Base-by-base conservation (phyloP, 2,888 invertebrate genomes). In the Torymus aiolomorphi region DNA sequence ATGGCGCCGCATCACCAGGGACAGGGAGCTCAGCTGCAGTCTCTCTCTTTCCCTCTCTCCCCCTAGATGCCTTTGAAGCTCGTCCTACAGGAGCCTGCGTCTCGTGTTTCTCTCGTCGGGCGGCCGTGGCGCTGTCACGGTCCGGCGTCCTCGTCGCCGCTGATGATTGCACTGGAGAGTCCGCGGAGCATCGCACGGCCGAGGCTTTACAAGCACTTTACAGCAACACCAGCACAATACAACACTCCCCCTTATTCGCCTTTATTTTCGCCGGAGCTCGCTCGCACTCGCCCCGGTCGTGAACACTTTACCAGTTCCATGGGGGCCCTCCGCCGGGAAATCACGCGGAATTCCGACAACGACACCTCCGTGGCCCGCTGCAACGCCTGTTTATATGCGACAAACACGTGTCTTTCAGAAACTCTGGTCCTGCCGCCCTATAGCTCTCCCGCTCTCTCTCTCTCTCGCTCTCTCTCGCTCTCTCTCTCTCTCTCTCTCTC, bases 1-100 rank as follows among this genome's bases (percentile, higher is more conserved):
- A 88, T 88, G 86, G 87, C 88, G 88, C 69, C 42, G 76, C 76
- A 76, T 79, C 74, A 75, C 69, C 69, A 65, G 63, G 14, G 24
- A 24, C 24, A n/a, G n/a, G n/a, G n/a, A n/a, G n/a, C 24, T 24
- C 24, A 3, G 24, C 83, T 73, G 80, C 80, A 71, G n/a, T n/a
- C 18, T 69, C 56, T 76, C 66, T 51, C 62, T 70, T 31, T 69
- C 65, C 59, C 65, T 52, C 67, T 16, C 16, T 69, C 75, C n/a
- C 63, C 63, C 62, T 76, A 54, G 16, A 24, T 70, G 16, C 62
- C 67, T 24, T 24, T 24, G 24, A 24, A 24, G 2, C 3, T 24
- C 24, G 24, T 24, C 3, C 3, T 24, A 24, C 24, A 24, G 24
- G 2, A 24, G 3, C 3, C 24, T 24, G 24, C 24, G 24, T 24